Base-by-base conservation (phyloP, 2,797 vertebrate genomes). In the Prionace glauca region DNA sequence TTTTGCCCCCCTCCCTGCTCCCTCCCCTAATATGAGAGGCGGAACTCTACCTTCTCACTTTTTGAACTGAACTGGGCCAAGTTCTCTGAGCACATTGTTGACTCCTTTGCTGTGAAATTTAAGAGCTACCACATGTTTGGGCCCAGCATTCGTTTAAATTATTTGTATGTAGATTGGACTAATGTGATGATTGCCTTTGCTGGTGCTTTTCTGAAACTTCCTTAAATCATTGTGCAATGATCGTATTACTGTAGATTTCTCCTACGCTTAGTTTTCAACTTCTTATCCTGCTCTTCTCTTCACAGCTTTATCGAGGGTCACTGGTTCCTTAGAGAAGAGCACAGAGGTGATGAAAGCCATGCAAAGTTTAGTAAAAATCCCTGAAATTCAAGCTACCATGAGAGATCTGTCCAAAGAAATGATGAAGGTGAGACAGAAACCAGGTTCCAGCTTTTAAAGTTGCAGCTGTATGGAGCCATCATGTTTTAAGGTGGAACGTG, bases 331-430 rank as follows among this genome's bases (percentile, higher is more conserved):
- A 96, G 98, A 99, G 97, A 99, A 99, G 97, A 99, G 99, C 97
- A 99, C 99, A 92, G 99, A 99, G 96, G 99, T 99, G 95, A 99
- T 99, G 99, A 99, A 98, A 97, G 99, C 98, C 96, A 99, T 99
- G 99, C 99, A 99, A 96, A 99, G 95, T 95, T 97, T 99, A 1
- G 97, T 99, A 65, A 99, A 99, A 97, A 97, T 99, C 97, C 99
- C 99, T 36, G 99, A 99, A 97, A 98, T 99, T 96, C 99, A 99
- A 97, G 99, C 98, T 84, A 99, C 98, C 0, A 99, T 99, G 99
- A 98, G 98, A 96, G 99, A 99, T 0, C 97, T 99, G n/a, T 99
- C 99, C 96, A 99, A 99, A 96, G 99, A 99, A 97, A 99, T 99
- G 99, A 99, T 98, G 98, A 99, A 99, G 98, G 99, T 99, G 84